Conservation (phyloP, 2,888 invertebrate genomes). For the Byasa hedistus region DNA sequence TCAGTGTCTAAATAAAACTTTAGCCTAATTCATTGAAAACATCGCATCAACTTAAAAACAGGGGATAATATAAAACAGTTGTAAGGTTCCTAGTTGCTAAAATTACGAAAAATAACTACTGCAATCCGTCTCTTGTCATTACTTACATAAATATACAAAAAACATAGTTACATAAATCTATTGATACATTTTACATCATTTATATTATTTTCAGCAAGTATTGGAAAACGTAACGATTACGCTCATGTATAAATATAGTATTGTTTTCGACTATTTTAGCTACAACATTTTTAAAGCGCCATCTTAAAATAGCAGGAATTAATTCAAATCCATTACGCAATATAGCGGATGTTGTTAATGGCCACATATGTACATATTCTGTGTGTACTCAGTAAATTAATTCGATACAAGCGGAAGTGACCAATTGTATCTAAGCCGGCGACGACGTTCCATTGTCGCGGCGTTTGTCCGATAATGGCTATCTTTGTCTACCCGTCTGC, state of each 20-base stretch:
- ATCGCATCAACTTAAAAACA: no score
- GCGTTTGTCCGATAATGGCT: slow-evolving; percentile 39
- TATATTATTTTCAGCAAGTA: neutral
- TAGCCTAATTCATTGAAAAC: no score
- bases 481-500: slow-evolving; percentile 46
- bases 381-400: slow-evolving; percentile 51
- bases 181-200: no score
- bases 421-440: slow-evolving; percentile 65
- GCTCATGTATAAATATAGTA: neutral
- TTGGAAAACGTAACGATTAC: neutral
- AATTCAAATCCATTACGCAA: slow-evolving; percentile 15
- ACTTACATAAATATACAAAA: no score
- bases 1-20: no score
- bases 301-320: neutral
- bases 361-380: slow-evolving; percentile 33
- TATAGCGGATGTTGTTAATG: slow-evolving; percentile 33
- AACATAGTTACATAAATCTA: no score
- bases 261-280: neutral
- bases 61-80: no score
- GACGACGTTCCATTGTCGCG: slow-evolving; percentile 34
- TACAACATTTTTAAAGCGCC: neutral
- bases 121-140: no score
- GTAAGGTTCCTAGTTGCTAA: no score
- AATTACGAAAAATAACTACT: no score
- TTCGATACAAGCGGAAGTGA: slow-evolving; percentile 64